Evolutionary conservation across 2,113 vertebrate genomes (phyloP).

Genomic region (Alligator sinensis): DNA sequence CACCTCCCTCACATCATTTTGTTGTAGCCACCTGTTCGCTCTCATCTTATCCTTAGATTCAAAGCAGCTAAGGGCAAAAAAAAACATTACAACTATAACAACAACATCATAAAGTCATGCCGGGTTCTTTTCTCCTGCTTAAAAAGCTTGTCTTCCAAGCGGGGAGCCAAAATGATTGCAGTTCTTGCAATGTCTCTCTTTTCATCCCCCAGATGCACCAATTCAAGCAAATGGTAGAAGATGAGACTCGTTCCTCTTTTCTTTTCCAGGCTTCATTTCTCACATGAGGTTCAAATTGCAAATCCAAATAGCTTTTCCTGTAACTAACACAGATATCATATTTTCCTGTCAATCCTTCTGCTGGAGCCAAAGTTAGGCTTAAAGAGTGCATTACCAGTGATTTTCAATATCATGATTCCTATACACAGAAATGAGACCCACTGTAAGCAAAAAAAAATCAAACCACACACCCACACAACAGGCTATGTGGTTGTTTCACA

Average conservation of each 20-base stretch:
- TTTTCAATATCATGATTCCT: background rate
- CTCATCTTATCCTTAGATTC: background rate
- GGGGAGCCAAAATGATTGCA: background rate
- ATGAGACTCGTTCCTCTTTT: background rate
- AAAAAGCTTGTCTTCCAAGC: background rate
- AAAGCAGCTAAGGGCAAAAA: background rate
- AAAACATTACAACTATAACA: background rate
- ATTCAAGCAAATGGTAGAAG: background rate
- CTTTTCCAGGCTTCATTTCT: background rate
- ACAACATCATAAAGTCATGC: background rate
- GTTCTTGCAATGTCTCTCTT: background rate
- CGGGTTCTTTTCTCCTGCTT: background rate
- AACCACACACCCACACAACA: background rate
- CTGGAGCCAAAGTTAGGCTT: background rate
- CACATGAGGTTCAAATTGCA: constrained; percentile 15
- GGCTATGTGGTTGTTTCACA: accelerated
- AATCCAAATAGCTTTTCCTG: background rate
- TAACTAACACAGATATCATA: background rate
- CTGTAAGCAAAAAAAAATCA: too few species aligned
- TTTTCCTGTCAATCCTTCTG: background rate
- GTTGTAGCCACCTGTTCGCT: background rate
- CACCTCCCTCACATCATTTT: background rate
- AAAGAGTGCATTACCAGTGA: constrained; percentile 17
- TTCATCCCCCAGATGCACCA: background rate
- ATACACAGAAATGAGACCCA: background rate